phyloP scores from a whole-genome alignment of 92 coral and sea anemone genomes.

The Epizoanthus illoricatus region DNA sequence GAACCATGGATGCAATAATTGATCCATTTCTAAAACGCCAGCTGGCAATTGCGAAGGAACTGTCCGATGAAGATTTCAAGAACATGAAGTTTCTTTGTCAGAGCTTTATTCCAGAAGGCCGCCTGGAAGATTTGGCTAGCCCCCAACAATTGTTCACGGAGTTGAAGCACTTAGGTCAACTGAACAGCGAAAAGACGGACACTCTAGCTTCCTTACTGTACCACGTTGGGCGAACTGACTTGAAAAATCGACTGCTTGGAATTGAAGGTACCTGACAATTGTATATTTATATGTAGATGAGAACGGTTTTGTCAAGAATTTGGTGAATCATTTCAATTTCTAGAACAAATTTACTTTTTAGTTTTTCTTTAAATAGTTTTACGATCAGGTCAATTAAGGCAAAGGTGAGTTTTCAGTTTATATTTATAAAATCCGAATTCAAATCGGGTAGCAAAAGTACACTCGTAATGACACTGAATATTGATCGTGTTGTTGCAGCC shows the following conservation, averaged over 20 bases:
- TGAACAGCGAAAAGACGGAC: conserved; percentile 67
- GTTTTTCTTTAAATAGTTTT: too few relatives aligned
- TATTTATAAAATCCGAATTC: too few relatives aligned
- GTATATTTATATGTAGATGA: not conserved
- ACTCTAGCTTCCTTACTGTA: conserved; percentile 74
- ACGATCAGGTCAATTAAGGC: too few relatives aligned
- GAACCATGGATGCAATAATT: conserved; percentile 66
- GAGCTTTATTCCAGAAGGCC: conserved; percentile 78
- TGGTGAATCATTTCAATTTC: not conserved
- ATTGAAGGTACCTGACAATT: conserved; percentile 57
- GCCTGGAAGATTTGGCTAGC: conserved; percentile 62
- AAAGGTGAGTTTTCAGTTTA: too few relatives aligned
- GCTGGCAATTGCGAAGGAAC: conserved; percentile 77
- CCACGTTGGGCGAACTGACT: conserved; percentile 84
- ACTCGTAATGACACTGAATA: too few relatives aligned
- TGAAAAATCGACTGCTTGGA: conserved; percentile 83
- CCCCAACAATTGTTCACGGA: conserved; percentile 86
- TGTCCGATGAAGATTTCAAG: conserved; percentile 79
- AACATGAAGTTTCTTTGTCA: conserved; percentile 89
- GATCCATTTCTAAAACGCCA: conserved; percentile 79
- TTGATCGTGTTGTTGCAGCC: too few relatives aligned
- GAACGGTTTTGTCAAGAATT: not conserved
- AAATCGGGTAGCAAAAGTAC: too few relatives aligned
- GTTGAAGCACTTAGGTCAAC: conserved; percentile 69
- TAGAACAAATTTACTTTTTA: too few relatives aligned